Evolutionary conservation across 2,113 vertebrate species (phyloP), one percentile per base, ranked within the genome.

Genomic region (Columbina picui): DNA sequence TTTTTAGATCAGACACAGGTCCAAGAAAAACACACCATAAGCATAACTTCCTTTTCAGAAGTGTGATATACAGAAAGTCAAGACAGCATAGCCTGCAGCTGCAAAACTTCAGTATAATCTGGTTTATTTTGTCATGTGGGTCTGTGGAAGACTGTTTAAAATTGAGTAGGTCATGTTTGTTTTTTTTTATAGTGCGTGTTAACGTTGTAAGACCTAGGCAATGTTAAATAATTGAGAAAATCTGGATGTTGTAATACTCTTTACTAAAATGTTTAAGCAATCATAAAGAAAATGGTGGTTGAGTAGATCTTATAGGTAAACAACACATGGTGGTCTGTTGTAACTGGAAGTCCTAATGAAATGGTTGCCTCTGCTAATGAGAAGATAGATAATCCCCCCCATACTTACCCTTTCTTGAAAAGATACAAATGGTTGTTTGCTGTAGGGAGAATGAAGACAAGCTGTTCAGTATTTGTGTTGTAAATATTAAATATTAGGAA

Each of bases 401-500:
- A 43, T 67, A 79, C 76, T 92, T 90, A 30, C 12, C 25, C 76
- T 78, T 79, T 90, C 61, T 53, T 74, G 68, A 77, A 86, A 90
- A 84, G 63, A 65, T 76, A 64, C 10, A 67, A 80, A 70, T 94
- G 65, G 25, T n/a, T 87, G 55, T 84, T 89, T 86, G 50, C 75
- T 95, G 82, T 78, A 92, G 80, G 85, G 68, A 59, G 27, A 43
- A 88, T 64, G 56, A 77, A 88, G 85, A 63, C 85, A 88, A 96
- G 90, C 82, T 96, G 90, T 92, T 96, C 52, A 52, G 25, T 90
- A 61, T 90, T 88, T 74, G 73, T 64, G 19, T 77, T 74, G 74
- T 92, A 90, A 93, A 67, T 91, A 75, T 81, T 95, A 70, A 96
- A 75, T 82, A 65, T 74, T 86, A 78, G 75, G 76, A 90, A 38